Percentiles rank a stretch among this genome's conserved stretches.
Evolutionary conservation across 1,140 invertebrate genomes (phyloP).

Genomic region (Drosophila arawakana): DNA sequence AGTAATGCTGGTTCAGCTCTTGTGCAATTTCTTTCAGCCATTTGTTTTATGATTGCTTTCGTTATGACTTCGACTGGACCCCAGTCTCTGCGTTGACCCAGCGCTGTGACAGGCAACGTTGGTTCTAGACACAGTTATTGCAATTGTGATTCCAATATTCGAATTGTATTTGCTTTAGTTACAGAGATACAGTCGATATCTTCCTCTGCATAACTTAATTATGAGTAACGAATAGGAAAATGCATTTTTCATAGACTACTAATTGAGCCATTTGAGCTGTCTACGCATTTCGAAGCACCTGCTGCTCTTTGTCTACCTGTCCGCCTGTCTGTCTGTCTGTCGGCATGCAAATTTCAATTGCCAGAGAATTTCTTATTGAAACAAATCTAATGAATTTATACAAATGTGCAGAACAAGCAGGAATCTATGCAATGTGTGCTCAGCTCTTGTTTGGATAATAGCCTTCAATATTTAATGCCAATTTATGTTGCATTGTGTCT

Average conservation of each 20-base stretch:
- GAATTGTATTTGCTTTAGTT: slow-evolving; percentile 13
- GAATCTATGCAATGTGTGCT: slow-evolving; percentile 1
- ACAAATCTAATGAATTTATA: slow-evolving; percentile 68
- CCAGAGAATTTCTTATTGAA: slow-evolving; percentile 68
- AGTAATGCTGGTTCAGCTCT: slow-evolving; percentile 44
- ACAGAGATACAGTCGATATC: not conserved
- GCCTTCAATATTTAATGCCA: slow-evolving; percentile 80
- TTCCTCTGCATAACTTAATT: slow-evolving; percentile 42
- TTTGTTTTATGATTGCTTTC: slow-evolving; percentile 60
- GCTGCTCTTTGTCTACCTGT: slow-evolving; percentile 1
- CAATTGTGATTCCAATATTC: slow-evolving; percentile 4
- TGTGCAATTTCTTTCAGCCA: slow-evolving; percentile 41
- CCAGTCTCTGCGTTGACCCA: slow-evolving; percentile 24
- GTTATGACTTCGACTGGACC: slow-evolving; percentile 30
- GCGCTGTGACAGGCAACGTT: slow-evolving; percentile 13
- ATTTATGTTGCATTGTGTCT: slow-evolving; percentile 71
- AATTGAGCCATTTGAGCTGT: slow-evolving; percentile 38
- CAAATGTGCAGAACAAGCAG: slow-evolving; percentile 49
- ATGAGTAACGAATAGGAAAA: slow-evolving; percentile 16
- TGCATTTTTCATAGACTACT: slow-evolving; percentile 57
- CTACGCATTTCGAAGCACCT: slow-evolving; percentile 32
- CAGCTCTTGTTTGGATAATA: slow-evolving; percentile 51
- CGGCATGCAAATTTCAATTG: slow-evolving; percentile 60
- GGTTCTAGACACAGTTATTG: slow-evolving; percentile 15
- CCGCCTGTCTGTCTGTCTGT: too few relatives aligned